Conservation (phyloP, 2,113 vertebrate species). For the Microtus ochrogaster region DNA sequence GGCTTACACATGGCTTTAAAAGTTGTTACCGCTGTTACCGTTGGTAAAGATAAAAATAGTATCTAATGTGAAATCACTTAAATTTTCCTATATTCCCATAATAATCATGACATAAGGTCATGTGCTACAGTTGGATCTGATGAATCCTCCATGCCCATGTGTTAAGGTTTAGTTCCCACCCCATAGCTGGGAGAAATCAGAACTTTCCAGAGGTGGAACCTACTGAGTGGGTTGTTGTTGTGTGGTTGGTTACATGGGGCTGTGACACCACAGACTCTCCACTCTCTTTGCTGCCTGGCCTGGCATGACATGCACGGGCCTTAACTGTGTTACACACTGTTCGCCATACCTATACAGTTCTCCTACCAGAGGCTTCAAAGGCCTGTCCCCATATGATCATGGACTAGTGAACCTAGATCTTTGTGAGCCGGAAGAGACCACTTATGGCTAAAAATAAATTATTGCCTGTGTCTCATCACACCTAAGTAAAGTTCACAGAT, state of each 20-base stretch:
- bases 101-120: not conserved
- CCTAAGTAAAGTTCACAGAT: not conserved
- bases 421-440: not conserved
- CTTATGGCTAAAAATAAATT: not conserved
- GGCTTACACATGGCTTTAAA: not conserved
- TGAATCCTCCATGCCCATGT: not conserved
- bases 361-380: not conserved
- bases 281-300: not conserved
- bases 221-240: not conserved
- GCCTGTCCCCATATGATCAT: not conserved
- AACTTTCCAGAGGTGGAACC: not conserved
- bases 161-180: not conserved
- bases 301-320: not conserved
- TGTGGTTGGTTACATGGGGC: not conserved
- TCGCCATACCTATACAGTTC: not conserved
- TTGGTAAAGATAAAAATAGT: not conserved
- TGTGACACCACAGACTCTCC: not conserved
- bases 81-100: not conserved
- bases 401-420: not conserved
- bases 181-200: not conserved
- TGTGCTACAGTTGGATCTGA: not conserved
- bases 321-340: not conserved
- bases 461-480: not conserved
- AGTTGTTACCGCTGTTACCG: not conserved
- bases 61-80: not conserved